phyloP scores from a whole-genome alignment of 1,140 invertebrate species.

The Leptinotarsa defecta region DNA sequence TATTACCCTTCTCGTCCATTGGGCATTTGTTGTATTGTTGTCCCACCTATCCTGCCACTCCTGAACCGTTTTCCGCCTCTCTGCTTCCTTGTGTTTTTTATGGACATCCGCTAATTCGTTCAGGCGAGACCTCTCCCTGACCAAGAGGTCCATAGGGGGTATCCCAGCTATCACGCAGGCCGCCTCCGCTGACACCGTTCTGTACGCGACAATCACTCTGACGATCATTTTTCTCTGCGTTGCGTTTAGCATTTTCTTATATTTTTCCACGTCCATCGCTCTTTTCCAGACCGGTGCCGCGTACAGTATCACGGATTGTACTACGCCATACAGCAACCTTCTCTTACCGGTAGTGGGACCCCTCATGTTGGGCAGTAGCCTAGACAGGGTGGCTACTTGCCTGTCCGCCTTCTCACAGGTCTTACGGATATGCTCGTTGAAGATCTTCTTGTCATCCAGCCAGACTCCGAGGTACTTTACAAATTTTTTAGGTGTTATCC shows the following conservation, averaged over 20 bases:
- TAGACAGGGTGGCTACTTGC: neutral
- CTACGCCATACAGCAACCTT: conserved; percentile 37
- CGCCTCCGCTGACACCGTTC: neutral
- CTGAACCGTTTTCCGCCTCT: too few relatives aligned
- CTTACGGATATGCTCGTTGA: neutral
- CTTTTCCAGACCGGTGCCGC: conserved; percentile 37
- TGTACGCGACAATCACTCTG: neutral
- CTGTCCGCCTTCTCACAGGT: neutral
- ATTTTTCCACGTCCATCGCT: neutral
- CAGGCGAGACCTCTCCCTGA: too few relatives aligned
- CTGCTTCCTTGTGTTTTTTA: too few relatives aligned
- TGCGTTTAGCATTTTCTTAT: neutral
- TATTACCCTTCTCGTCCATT: too few relatives aligned
- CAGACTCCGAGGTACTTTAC: conserved; percentile 39
- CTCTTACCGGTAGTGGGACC: conserved; percentile 39
- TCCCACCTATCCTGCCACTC: too few relatives aligned
- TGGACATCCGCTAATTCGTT: too few relatives aligned
- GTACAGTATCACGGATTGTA: conserved; percentile 41
- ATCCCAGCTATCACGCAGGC: too few relatives aligned
- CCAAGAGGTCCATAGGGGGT: too few relatives aligned
- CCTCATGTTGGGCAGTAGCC: conserved; percentile 33
- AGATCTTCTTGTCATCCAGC: neutral
- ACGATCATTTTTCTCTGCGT: neutral
- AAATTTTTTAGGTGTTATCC: conserved; percentile 21
- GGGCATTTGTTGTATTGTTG: too few relatives aligned